phyloP scores from a whole-genome alignment of 2,113 vertebrate species.

The Chitala chitala region DNA sequence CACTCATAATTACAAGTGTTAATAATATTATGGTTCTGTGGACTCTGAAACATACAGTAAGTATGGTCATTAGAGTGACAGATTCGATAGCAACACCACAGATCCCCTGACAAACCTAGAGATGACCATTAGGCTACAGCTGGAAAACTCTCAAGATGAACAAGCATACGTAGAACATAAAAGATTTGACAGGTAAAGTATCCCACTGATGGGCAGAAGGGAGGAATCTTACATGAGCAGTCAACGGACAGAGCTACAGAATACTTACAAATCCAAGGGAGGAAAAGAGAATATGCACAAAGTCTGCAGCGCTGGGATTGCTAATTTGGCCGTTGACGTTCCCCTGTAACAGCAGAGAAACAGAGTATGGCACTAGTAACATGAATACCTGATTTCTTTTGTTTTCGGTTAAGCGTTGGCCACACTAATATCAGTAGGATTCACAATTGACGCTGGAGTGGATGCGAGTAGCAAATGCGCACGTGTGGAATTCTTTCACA shows the following conservation, averaged over 20 bases:
- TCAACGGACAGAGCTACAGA: neutral
- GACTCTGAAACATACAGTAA: neutral
- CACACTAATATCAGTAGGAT: neutral
- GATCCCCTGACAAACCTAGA: neutral
- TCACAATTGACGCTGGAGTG: neutral
- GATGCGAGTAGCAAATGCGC: neutral
- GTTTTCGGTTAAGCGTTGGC: neutral
- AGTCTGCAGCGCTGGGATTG: conserved; percentile 47
- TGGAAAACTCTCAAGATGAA: neutral
- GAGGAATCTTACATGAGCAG: neutral
- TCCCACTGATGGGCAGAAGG: neutral
- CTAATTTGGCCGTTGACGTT: conserved; percentile 44
- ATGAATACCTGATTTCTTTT: neutral
- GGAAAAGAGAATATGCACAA: conserved; percentile 64
- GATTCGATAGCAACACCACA: neutral
- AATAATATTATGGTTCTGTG: no score
- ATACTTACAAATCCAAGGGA: conserved; percentile 64
- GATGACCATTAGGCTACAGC: neutral
- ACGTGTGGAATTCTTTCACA: no score
- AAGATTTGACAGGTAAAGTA: neutral
- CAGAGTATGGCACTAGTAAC: neutral
- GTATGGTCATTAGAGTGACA: neutral
- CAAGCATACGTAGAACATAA: neutral
- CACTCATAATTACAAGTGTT: no score
- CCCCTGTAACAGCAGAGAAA: conserved; percentile 50